Evolutionary conservation across 2,888 invertebrate species (phyloP).

Genomic region (Sceliomorpha sp.): DNA sequence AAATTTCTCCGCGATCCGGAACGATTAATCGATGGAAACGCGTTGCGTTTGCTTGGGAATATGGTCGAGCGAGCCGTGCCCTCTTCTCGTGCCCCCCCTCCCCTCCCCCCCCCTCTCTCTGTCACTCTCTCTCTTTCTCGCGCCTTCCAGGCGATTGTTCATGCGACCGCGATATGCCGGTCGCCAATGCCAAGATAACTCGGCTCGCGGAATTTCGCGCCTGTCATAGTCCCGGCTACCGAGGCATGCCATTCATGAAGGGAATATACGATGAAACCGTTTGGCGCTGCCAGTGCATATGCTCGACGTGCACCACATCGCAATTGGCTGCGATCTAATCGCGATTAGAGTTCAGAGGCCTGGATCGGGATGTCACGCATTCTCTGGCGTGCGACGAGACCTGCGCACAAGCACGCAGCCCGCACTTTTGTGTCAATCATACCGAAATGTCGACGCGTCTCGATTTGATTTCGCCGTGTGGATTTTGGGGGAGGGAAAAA

Average conservation of each 20-base stretch:
- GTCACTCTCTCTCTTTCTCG: too few species aligned
- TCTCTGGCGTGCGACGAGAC: conserved; percentile 33
- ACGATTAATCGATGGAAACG: too few species aligned
- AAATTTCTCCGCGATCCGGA: too few species aligned
- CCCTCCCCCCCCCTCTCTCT: too few species aligned
- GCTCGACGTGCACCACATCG: conserved; percentile 73
- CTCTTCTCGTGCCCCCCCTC: too few species aligned
- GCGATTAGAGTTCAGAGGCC: conserved; percentile 68
- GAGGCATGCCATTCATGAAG: conserved; percentile 70
- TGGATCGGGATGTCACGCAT: conserved; percentile 49
- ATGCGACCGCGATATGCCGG: conserved; percentile 4
- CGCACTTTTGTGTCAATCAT: too few species aligned
- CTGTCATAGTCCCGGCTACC: conserved; percentile 25
- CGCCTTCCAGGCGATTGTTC: conserved; percentile 13
- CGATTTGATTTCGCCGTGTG: too few species aligned
- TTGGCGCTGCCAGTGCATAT: conserved; percentile 66
- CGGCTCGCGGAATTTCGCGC: conserved; percentile 47
- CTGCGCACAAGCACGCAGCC: not conserved
- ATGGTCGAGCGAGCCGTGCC: too few species aligned
- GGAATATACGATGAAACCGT: conserved; percentile 71
- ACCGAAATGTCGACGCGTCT: too few species aligned
- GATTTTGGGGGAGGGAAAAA: too few species aligned
- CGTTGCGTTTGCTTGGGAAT: too few species aligned
- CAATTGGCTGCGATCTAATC: conserved; percentile 71
- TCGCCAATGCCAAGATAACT: conserved; percentile 16